Evolutionary conservation across 2,888 invertebrate species (phyloP).

Genomic region (Clivina fossor): DNA sequence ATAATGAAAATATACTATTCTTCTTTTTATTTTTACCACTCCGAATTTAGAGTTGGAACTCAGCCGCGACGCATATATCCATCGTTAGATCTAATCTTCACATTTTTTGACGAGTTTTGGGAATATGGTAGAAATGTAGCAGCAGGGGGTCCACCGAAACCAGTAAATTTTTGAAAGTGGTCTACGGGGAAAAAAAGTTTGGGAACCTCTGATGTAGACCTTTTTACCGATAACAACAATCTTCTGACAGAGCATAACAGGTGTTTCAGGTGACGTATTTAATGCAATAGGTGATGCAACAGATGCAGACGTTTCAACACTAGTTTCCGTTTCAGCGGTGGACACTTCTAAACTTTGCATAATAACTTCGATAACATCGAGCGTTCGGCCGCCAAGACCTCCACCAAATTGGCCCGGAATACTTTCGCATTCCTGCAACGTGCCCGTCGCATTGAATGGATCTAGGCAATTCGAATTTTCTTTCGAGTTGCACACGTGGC

Average conservation of each 20-base stretch:
- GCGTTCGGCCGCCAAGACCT: background rate
- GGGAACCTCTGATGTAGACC: too few relatives aligned
- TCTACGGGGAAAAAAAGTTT: too few relatives aligned
- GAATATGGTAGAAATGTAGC: too few relatives aligned
- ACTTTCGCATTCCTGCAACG: constrained; percentile 24
- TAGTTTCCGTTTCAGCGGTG: background rate
- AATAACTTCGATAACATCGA: constrained; percentile 27
- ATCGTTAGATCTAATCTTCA: too few relatives aligned
- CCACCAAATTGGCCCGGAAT: constrained; percentile 14
- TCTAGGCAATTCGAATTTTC: constrained; percentile 8
- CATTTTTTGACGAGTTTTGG: too few relatives aligned
- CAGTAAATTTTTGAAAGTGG: too few relatives aligned
- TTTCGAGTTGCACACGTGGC: constrained; percentile 30
- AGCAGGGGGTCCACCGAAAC: too few relatives aligned
- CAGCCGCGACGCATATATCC: too few relatives aligned
- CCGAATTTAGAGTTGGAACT: too few relatives aligned
- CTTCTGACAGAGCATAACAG: constrained; percentile 23
- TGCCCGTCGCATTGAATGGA: constrained; percentile 19
- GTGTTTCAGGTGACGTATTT: background rate
- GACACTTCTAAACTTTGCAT: constrained; percentile 14
- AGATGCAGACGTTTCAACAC: background rate
- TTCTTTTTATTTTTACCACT: too few relatives aligned
- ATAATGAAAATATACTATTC: too few relatives aligned
- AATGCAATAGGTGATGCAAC: background rate
- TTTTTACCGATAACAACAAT: constrained; percentile 23